phyloP scores from a whole-genome alignment of 2,888 invertebrate genomes.

The Danaus chrysippus region DNA sequence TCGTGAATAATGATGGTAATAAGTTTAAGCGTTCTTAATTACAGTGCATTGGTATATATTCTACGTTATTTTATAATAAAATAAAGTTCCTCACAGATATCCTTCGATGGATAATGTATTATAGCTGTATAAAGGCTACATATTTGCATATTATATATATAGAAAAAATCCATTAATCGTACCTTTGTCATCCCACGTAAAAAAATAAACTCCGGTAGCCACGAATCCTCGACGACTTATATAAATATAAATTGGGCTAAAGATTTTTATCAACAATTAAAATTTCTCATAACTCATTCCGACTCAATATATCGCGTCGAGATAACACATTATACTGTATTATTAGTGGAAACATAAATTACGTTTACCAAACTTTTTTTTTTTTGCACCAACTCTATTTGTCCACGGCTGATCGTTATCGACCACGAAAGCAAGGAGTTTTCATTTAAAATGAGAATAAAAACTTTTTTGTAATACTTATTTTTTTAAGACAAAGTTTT shows the following conservation, averaged over 20 bases:
- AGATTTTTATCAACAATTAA: constrained; percentile 35
- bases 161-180: constrained; percentile 2
- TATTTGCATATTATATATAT: too few species aligned
- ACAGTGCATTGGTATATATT: constrained; percentile 10
- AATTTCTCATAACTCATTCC: constrained; percentile 33
- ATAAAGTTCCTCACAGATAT: neutral
- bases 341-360: constrained; percentile 47
- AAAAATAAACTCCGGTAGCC: constrained; percentile 26
- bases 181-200: constrained; percentile 7
- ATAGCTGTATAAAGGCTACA: too few species aligned
- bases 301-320: constrained; percentile 37
- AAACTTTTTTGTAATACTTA: neutral
- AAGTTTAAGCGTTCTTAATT: constrained; percentile 26
- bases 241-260: constrained; percentile 35
- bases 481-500: neutral
- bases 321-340: constrained; percentile 38
- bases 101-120: neutral
- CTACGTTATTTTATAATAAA: constrained; percentile 3
- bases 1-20: constrained; percentile 25
- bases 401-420: constrained; percentile 28
- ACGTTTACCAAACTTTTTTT: constrained; percentile 41
- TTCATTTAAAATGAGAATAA: neutral
- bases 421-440: constrained; percentile 8
- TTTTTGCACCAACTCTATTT: constrained; percentile 33
- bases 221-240: constrained; percentile 24